These are phyloP conservation scores for Hephaestus fuliginosus DNA, from an alignment of 2,797 vertebrate genomes.

Conservation along the genomic window DNA sequence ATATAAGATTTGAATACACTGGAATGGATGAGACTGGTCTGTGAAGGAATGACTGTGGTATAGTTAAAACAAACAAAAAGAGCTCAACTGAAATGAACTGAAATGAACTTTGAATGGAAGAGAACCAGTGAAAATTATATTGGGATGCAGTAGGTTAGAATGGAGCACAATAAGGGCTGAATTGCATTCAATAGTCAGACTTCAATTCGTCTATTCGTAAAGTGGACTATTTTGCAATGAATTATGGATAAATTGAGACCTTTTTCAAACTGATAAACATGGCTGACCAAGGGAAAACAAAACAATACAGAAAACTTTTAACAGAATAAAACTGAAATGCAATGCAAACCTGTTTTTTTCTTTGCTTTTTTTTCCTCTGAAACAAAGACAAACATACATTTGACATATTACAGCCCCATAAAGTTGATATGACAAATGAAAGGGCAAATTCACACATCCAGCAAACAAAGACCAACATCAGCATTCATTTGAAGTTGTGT, in stretches of 20 bases:
- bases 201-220: not conserved
- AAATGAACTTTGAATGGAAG: not conserved
- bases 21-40: not conserved
- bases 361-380: no score
- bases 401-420: no score
- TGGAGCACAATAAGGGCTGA: no score
- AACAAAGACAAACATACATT: no score
- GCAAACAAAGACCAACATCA: no score
- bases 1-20: not conserved
- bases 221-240: not conserved
- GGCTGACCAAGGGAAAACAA: no score
- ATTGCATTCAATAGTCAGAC: not conserved
- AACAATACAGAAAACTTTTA: no score
- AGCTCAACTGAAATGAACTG: not conserved
- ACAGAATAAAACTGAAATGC: no score
- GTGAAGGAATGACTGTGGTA: not conserved
- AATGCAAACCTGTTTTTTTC: no score
- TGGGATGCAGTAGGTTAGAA: not conserved
- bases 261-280: not conserved
- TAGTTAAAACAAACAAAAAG: constrained; percentile 1
- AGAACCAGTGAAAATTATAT: not conserved
- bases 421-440: no score
- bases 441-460: no score
- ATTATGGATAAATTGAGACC: not conserved
- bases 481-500: no score